Evolutionary conservation across 2,888 invertebrate species (phyloP).

Genomic region (Eristalinus sepulchralis): DNA sequence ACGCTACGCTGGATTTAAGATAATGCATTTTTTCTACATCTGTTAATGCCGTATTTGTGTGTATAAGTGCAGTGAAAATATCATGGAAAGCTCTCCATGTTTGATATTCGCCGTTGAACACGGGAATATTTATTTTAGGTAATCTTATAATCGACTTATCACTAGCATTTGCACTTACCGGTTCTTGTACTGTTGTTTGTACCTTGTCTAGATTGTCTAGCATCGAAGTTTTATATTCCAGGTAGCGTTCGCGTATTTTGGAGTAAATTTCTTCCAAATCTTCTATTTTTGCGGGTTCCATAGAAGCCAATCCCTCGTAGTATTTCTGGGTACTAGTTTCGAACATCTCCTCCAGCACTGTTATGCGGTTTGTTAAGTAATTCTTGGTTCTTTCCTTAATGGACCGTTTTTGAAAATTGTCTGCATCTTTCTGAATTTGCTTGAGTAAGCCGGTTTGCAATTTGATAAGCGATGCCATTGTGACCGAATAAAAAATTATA

Average conservation of each 20-base stretch:
- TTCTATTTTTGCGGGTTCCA: too few species aligned
- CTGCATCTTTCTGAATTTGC: background rate
- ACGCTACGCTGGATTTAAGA: background rate
- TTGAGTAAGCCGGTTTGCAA: background rate
- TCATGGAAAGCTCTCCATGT: conserved; percentile 16
- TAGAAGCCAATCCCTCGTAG: background rate
- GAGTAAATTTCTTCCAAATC: background rate
- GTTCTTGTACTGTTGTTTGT: background rate
- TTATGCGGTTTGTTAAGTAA: background rate
- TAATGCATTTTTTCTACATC: background rate
- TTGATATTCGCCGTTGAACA: conserved; percentile 4
- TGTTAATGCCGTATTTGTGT: background rate
- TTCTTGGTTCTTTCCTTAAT: background rate
- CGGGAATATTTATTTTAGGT: background rate
- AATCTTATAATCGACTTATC: background rate
- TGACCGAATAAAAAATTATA: background rate
- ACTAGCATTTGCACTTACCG: background rate
- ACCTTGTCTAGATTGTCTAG: background rate
- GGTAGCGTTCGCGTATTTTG: background rate
- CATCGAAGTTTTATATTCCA: background rate
- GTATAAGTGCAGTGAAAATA: conserved; percentile 2
- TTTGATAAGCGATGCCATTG: background rate
- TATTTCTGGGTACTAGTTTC: background rate
- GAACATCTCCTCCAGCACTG: background rate
- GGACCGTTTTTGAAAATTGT: background rate